These are phyloP conservation scores for Erithacus rubecula DNA, from an alignment of 2,797 vertebrate genomes.

Conservation along the genomic window DNA sequence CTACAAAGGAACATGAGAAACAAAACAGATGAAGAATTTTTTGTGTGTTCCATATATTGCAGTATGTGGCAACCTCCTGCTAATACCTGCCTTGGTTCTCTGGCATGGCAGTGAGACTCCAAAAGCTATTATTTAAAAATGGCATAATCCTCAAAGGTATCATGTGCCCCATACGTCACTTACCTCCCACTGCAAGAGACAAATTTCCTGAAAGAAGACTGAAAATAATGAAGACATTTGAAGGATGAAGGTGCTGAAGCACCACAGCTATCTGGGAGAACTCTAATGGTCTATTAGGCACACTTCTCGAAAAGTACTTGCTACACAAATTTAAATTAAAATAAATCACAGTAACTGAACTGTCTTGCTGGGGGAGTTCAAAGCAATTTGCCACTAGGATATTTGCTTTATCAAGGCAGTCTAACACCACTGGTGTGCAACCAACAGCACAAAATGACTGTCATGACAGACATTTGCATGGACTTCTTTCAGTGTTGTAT, in stretches of 20 bases:
- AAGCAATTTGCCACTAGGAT: conserved; percentile 41
- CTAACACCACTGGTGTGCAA: background rate
- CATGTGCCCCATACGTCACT: background rate
- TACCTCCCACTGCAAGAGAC: background rate
- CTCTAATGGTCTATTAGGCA: conserved; percentile 57
- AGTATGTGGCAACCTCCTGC: background rate
- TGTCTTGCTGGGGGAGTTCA: conserved; percentile 16
- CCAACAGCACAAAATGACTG: background rate
- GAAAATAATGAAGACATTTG: conserved; percentile 52
- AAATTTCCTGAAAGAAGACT: background rate
- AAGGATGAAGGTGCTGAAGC: conserved; percentile 66
- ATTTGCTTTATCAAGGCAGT: background rate
- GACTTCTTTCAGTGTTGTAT: background rate
- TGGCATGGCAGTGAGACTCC: background rate
- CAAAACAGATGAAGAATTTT: background rate
- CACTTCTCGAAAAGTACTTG: conserved; percentile 47
- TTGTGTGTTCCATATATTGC: background rate
- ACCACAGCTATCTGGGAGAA: conserved; percentile 51
- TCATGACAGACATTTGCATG: background rate
- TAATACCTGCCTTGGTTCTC: background rate
- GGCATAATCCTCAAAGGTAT: background rate
- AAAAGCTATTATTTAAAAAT: conserved; percentile 20
- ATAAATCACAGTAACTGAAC: conserved; percentile 51
- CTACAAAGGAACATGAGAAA: background rate
- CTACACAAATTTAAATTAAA: conserved; percentile 46